phyloP scores from a whole-genome alignment of 1,140 invertebrate species.

The Lepidostoma basale region DNA sequence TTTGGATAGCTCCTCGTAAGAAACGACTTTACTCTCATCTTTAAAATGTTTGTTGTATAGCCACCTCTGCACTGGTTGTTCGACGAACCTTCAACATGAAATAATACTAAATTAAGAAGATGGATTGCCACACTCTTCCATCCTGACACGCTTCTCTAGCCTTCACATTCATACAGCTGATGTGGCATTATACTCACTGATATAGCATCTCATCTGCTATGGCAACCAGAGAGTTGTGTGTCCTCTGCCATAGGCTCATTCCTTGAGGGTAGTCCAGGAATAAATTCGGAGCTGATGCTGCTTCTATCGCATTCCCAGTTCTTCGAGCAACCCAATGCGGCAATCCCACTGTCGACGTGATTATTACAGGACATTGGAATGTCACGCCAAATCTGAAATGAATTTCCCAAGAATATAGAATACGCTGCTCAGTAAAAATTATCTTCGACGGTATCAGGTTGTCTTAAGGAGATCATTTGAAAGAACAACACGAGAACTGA shows the following conservation, averaged over 20 bases:
- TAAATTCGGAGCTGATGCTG: constrained; percentile 33
- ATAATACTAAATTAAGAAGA: background rate
- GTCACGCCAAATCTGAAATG: constrained; percentile 35
- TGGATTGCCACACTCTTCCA: background rate
- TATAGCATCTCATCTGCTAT: constrained; percentile 17
- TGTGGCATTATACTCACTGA: constrained; percentile 24
- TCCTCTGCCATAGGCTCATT: constrained; percentile 30
- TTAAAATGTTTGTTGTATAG: background rate
- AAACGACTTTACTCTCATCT: background rate
- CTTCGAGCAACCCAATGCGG: constrained; percentile 36
- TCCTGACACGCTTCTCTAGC: too few species aligned
- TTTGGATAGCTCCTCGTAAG: background rate
- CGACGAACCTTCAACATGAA: background rate
- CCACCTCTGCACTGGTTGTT: background rate
- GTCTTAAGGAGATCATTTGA: too few species aligned
- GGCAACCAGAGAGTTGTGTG: constrained; percentile 25
- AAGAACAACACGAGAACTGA: too few species aligned
- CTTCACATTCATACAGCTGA: too few species aligned
- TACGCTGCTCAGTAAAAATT: too few species aligned
- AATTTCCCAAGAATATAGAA: too few species aligned
- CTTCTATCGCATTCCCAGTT: constrained; percentile 25
- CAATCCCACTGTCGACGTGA: constrained; percentile 28
- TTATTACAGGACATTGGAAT: constrained; percentile 32
- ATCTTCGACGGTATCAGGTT: too few species aligned
- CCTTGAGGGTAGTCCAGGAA: constrained; percentile 17